Evolutionary conservation across 2,113 vertebrate species (phyloP), one percentile per base, ranked within the genome.

Genomic region (human): DNA sequence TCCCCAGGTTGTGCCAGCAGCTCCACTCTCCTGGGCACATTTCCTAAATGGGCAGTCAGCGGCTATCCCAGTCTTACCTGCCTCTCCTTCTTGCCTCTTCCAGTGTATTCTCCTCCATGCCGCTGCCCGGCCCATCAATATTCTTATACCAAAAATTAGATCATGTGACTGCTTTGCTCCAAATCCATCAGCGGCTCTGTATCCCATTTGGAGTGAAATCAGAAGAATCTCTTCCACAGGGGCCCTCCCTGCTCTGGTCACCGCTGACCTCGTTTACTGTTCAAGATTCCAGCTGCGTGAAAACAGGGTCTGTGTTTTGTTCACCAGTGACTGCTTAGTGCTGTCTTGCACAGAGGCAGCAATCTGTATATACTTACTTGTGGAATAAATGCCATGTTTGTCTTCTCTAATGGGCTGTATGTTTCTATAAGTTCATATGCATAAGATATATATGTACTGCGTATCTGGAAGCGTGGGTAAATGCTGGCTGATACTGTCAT

Each of bases 221-320:
- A 0, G 32, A 27, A 17, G 14, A 32, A 68, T 35, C 25, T 45
- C 25, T 40, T 35, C 25, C 0, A 1, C 2, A 0, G 0, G 0
- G 59, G 6, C 59, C 59, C n/a, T 48, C 8, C 0, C 2, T 9
- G 10, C 5, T 3, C 82, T n/a, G 35, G 10, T 9, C 8, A 8
- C 64, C 4, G 23, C 86, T 35, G 45, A 9, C 17, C 8, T 11
- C 45, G 3, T 1, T 40, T 50, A 8, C 10, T 25, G 2, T 32
- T 55, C 18, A 20, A 2, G 3, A 3, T 16, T 30, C 11, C 0
- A 7, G 4, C 25, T 48, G 0, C 14, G 0, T 7, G 27, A 55
- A 50, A 50, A 18, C 55, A 22, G 72, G 25, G 35, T 4, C 96
- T 45, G 72, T 4, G 32, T 43, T 38, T 75, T 3, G 6, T 23